Base-by-base conservation (phyloP, 23 tunicate species). In the Trididemnum clinides region DNA sequence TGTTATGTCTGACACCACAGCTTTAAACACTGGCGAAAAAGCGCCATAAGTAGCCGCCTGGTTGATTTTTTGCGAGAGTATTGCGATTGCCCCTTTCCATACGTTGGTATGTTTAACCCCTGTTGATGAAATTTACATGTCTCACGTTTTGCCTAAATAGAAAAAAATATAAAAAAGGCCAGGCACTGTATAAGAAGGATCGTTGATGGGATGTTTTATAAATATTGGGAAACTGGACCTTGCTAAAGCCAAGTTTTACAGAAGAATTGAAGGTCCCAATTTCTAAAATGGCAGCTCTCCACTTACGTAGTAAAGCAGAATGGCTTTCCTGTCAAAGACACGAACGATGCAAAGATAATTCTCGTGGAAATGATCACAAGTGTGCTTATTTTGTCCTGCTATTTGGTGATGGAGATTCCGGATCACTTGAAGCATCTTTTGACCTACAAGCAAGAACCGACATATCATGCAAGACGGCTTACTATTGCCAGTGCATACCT, bases 391-490 rank as follows among this genome's bases (percentile, higher is more conserved):
- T 59, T 59, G 27, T 59, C 27, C 21, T 59, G 69, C 69, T 59
- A 59, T 59, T 15, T 59, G 23, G 69, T 59, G 69, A 59, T 59
- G 69, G 69, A 59, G 27, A 26, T 59, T 59, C 69, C 69, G 27
- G 26, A 59, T 12, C 18, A 59, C 21, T 15, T 59, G 26, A 59
- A 59, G 69, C 69, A 19, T 59, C 69, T 59, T 59, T 59, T 21
- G 69, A 21, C 69, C 6, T 59, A 59, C 69, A 59, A 59, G 69
- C 69, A 59, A 59, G 69, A 59, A 21, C 27, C 69, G 27, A 59
- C 69, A 59, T 59, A 26, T 21, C 69, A 59, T 59, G 69, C 69
- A 21, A 59, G 69, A 59, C 21, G 27, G 23, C 4, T 59, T 21
- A 59, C 69, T 4, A 59, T 21, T 15, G 69, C 69, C 23, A 59